Base-by-base conservation (phyloP, 1,140 invertebrate genomes). In the Atopsyche davidsoni region DNA sequence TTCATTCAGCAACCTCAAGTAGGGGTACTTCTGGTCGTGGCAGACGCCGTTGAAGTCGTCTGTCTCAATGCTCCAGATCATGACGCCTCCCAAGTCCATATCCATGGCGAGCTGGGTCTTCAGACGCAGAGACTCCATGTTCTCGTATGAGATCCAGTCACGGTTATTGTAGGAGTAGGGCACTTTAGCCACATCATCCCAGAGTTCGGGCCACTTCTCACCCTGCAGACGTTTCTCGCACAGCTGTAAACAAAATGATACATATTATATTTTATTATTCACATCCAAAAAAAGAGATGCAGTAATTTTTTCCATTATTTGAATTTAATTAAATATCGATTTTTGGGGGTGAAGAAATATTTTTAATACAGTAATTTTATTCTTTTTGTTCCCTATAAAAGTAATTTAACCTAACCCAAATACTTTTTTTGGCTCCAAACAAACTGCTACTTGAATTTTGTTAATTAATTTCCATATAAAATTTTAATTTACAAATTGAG, bases 121-220 rank as follows among this genome's bases (percentile, higher is more conserved):
- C 3, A 68, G 53, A 0, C 43, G 58, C 7, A 82, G 55, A 3
- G 80, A 82, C 22, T 51, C 60, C 59, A 58, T 17, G 54, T 88
- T 74, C 48, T 92, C 89, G 54, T 80, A 90, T 10, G 85, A 81
- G 23, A 89, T 72, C 87, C 87, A 92, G 59, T 86, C 79, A 6
- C 71, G 66, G 1, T 66, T 75, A 17, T 70, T 73, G 38, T 79
- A 77, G 6, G 82, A 76, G 54, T 86, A 89, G 0, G 84, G 83
- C 0, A 78, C 76, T 45, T 73, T 65, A 47, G 79, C 73, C 32
- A 78, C 64, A 6, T 72, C 51, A 35, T 82, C 72, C 49, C 49
- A 51, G 9, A 19, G n/a, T 46, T 39, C 17, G 1, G 61, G 46
- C 69, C 69, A 71, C 14, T 51, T 18, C 55, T 68, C 60, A 10